These are phyloP conservation scores for Ceyx melanurus DNA, from an alignment of 2,113 vertebrate genomes.

Conservation along the genomic window DNA sequence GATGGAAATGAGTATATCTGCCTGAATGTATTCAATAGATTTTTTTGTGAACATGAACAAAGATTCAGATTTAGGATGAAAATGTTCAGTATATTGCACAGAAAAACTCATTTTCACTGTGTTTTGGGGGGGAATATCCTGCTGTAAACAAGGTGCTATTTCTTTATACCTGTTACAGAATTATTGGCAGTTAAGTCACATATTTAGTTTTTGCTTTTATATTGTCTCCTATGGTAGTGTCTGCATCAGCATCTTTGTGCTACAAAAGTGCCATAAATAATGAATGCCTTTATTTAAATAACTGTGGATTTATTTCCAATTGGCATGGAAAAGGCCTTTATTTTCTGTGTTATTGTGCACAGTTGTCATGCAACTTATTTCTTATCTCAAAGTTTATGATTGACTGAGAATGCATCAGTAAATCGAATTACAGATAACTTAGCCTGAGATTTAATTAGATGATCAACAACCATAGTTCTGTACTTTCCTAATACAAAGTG, in stretches of 20 bases:
- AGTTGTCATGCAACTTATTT: neutral
- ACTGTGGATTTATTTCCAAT: slow-evolving; percentile 34
- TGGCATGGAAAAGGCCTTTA: slow-evolving; percentile 16
- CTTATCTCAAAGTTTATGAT: slow-evolving; percentile 17
- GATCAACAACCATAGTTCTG: neutral
- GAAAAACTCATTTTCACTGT: neutral
- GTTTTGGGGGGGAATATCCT: neutral
- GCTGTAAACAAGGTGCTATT: neutral
- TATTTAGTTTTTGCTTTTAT: slow-evolving; percentile 6
- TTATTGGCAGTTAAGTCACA: neutral
- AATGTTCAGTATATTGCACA: neutral
- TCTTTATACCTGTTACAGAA: neutral
- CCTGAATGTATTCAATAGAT: neutral
- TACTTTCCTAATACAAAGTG: neutral
- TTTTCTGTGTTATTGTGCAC: slow-evolving; percentile 20
- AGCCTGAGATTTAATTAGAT: slow-evolving; percentile 28
- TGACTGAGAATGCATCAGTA: neutral
- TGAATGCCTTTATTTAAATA: slow-evolving; percentile 40
- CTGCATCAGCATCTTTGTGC: slow-evolving; percentile 10
- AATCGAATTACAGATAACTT: slow-evolving; percentile 2
- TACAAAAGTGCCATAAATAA: slow-evolving; percentile 18
- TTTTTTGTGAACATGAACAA: neutral
- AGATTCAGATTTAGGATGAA: neutral
- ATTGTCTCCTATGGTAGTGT: neutral
- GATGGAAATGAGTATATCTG: neutral